Evolutionary conservation across 2,888 invertebrate species (phyloP).

Genomic region (Achlya flavicornis): DNA sequence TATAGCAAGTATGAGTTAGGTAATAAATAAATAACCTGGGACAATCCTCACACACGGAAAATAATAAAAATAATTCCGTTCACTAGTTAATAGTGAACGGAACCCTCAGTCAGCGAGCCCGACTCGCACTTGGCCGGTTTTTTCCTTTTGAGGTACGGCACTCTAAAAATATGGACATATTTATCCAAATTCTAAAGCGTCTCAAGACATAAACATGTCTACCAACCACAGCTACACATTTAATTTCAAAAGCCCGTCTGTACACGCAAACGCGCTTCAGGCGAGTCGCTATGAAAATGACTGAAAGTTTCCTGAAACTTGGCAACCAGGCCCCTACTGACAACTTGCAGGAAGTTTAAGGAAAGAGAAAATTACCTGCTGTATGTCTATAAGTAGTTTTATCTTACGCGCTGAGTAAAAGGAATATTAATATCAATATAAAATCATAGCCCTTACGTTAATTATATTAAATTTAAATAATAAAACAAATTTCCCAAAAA

Average conservation of each 20-base stretch:
- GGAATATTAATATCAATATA: neutral
- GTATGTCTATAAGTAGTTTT: neutral
- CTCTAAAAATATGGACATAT: too few relatives aligned
- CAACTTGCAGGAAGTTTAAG: constrained; percentile 13
- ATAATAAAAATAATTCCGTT: too few relatives aligned
- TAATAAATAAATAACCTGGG: too few relatives aligned
- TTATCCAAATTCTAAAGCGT: neutral
- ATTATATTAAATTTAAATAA: too few relatives aligned
- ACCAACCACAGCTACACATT: neutral
- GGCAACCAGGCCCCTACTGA: constrained; percentile 4
- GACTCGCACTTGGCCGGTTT: too few relatives aligned
- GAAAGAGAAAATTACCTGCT: constrained; percentile 9
- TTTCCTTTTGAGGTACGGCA: too few relatives aligned
- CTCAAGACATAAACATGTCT: neutral
- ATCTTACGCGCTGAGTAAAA: neutral
- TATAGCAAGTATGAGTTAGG: too few relatives aligned
- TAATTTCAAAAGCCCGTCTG: constrained; percentile 18
- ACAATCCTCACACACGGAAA: too few relatives aligned
- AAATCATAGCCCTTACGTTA: too few relatives aligned
- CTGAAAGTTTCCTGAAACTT: constrained; percentile 19
- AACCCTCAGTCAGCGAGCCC: too few relatives aligned
- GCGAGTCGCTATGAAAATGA: constrained; percentile 21
- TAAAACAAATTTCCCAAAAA: too few relatives aligned
- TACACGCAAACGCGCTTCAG: constrained; percentile 9
- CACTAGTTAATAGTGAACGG: too few relatives aligned